Conservation (phyloP, 2,888 invertebrate species). For the Habroteleia sp. region DNA sequence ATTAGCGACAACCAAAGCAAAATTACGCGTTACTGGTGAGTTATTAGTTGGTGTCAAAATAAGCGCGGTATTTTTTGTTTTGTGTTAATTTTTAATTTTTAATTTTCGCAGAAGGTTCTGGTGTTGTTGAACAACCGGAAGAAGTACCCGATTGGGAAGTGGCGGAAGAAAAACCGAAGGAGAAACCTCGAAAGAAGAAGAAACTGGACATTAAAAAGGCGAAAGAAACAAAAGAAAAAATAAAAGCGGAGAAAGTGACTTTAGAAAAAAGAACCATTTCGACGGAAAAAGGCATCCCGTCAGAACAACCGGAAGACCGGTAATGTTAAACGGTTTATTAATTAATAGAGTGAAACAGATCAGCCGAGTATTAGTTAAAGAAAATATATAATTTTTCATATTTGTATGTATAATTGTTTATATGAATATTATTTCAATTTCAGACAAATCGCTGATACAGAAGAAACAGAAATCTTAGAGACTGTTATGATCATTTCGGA, state of each 20-base stretch:
- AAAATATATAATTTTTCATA: too few species aligned
- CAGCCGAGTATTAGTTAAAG: too few species aligned
- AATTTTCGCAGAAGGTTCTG: slow-evolving; percentile 77
- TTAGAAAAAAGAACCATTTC: slow-evolving; percentile 81
- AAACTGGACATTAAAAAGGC: slow-evolving; percentile 80
- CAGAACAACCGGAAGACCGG: slow-evolving; percentile 77
- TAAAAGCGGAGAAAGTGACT: slow-evolving; percentile 82
- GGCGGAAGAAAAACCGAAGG: slow-evolving; percentile 66
- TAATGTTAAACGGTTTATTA: slow-evolving; percentile 37
- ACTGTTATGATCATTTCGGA: slow-evolving; percentile 83
- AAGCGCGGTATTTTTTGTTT: too few species aligned
- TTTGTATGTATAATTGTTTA: too few species aligned
- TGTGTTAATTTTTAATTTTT: too few species aligned
- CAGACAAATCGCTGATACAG: slow-evolving; percentile 82
- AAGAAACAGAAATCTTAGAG: slow-evolving; percentile 83
- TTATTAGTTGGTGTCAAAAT: slow-evolving; percentile 6
- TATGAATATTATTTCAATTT: slow-evolving; percentile 24
- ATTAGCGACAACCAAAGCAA: slow-evolving; percentile 89
- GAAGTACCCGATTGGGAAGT: slow-evolving; percentile 72
- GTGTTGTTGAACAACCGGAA: slow-evolving; percentile 82
- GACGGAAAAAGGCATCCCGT: slow-evolving; percentile 69
- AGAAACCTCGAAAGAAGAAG: slow-evolving; percentile 73
- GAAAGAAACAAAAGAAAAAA: slow-evolving; percentile 81
- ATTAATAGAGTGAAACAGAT: too few species aligned
- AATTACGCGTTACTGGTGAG: slow-evolving; percentile 85